Evolutionary conservation across 2,888 invertebrate genomes (phyloP).

Genomic region (Amphipyra tragopoginis): DNA sequence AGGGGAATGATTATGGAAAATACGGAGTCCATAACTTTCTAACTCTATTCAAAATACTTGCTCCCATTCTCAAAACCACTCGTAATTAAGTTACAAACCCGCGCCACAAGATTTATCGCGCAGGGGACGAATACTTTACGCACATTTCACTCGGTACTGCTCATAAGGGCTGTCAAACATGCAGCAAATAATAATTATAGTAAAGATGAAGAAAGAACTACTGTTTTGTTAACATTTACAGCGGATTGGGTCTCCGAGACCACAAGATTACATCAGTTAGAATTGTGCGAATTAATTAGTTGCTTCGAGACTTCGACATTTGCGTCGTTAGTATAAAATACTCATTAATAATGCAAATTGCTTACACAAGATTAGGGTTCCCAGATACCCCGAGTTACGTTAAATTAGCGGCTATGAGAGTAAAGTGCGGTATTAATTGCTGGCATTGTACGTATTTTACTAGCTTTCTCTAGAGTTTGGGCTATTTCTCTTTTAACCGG

Average conservation of each 20-base stretch:
- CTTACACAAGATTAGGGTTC: conserved; percentile 10
- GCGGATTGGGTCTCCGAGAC: conserved; percentile 3
- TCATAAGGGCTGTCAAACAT: conserved; percentile 28
- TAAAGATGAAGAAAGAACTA: conserved; percentile 12
- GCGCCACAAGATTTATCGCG: conserved; percentile 22
- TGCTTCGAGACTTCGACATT: conserved; percentile 11
- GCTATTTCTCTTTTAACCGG: conserved; percentile 11
- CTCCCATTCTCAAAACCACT: conserved; percentile 39
- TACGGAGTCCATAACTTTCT: conserved; percentile 1
- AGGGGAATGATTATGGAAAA: conserved; percentile 1
- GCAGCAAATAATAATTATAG: conserved; percentile 1
- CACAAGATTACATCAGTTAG: conserved; percentile 2
- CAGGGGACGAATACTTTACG: conserved; percentile 34
- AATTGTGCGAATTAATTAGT: conserved; percentile 21
- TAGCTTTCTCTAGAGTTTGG: neutral
- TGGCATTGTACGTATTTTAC: conserved; percentile 9
- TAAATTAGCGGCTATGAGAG: conserved; percentile 10
- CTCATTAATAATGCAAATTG: conserved; percentile 10
- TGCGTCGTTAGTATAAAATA: conserved; percentile 12
- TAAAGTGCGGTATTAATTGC: conserved; percentile 13
- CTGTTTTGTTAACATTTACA: conserved; percentile 21
- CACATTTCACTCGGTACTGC: conserved; percentile 9
- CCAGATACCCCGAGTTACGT: neutral
- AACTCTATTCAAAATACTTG: conserved; percentile 20
- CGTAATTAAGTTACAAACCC: conserved; percentile 36